Percentiles rank a stretch among this genome's conserved stretches.
Evolutionary conservation across 2,888 invertebrate species (phyloP).

Genomic region (Deilephila elpenor): DNA sequence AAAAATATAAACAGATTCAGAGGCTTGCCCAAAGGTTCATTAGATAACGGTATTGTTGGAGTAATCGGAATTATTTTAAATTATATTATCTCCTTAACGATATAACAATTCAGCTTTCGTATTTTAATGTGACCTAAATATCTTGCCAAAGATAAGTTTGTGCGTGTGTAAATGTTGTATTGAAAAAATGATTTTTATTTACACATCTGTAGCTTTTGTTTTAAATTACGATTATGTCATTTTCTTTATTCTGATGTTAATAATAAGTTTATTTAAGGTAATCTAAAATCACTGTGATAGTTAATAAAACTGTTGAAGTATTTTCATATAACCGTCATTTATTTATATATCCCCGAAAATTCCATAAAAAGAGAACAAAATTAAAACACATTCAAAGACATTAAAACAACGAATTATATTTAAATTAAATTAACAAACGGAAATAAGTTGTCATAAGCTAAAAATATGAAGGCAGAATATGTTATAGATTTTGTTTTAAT

Average conservation of each 20-base stretch:
- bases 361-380: conserved; percentile 29
- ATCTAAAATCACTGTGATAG: conserved; percentile 67
- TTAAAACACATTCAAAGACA: conserved; percentile 47
- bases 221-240: neutral
- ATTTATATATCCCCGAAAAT: conserved; percentile 32
- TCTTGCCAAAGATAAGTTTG: conserved; percentile 8
- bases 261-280: conserved; percentile 39
- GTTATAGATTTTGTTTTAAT: conserved; percentile 54
- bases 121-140: neutral
- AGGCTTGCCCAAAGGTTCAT: neutral
- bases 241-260: conserved; percentile 35
- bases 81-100: neutral
- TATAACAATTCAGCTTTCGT: neutral
- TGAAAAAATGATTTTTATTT: neutral
- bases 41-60: neutral
- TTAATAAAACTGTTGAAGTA: conserved; percentile 55
- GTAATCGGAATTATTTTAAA: neutral
- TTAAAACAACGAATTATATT: conserved; percentile 76
- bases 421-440: conserved; percentile 80
- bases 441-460: conserved; percentile 77
- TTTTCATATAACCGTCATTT: conserved; percentile 35
- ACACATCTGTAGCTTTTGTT: neutral
- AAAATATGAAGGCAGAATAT: conserved; percentile 62
- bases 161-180: neutral
- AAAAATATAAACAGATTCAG: neutral